Evolutionary conservation across 1,140 invertebrate genomes (phyloP), one percentile per base, ranked within the genome.

Genomic region (Musca domestica): DNA sequence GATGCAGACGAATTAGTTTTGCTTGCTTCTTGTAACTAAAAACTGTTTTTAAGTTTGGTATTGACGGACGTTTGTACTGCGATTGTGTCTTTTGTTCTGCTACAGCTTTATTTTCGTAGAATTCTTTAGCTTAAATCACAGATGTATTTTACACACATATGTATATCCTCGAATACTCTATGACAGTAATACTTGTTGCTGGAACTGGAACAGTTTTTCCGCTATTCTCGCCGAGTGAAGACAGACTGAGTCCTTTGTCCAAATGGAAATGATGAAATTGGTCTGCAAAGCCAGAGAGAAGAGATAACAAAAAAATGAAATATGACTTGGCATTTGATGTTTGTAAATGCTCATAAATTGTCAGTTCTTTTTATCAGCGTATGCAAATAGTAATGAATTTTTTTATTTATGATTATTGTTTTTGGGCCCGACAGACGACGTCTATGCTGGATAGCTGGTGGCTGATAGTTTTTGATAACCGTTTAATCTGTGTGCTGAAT

Each of bases 181-280:
- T 41, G 34, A 41, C 34, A 41, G 34, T 41, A 41, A 41, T 41
- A 41, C 34, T 41, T 41, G 34, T 30, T 9, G 27, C n/a, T n/a
- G n/a, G n/a, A 10, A 41, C 34, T 41, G 34, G 34, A 41, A 41
- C 34, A 10, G 48, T 34, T 61, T 23, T 34, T 41, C 12, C 19
- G 25, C 9, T 3, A 7, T 58, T 2, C 3, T 58, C 30, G 34
- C 10, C 34, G 34, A 41, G 34, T 10, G 12, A 41, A 2, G 34
- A 41, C 10, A 12, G 34, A 41, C 12, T 41, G 34, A 41, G 34
- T 61, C 56, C 56, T 34, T 30, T 34, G 34, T 41, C 10, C 34
- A 19, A 7, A 41, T 61, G 56, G 25, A 61, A 61, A 41, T 41
- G 56, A 61, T 61, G 56, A 61, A 41, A 61, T 61, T 61, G 56